These are phyloP conservation scores for Sarcophaga caerulescens DNA, from an alignment of 2,888 invertebrate genomes.

Conservation along the genomic window DNA sequence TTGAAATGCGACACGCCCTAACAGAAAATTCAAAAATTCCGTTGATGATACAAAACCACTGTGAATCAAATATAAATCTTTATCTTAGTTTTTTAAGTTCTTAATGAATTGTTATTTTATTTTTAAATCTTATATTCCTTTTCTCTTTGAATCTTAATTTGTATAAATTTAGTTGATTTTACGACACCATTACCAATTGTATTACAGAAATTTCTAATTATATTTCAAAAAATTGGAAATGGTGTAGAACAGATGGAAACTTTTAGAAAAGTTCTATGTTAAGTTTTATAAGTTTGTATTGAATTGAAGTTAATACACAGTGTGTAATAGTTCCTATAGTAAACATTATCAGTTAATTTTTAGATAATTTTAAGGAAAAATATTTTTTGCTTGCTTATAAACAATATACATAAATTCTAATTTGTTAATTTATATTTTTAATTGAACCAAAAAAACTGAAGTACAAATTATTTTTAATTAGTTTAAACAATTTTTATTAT, in stretches of 20 bases:
- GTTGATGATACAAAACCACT: too few relatives aligned
- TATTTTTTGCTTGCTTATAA: conserved; percentile 2
- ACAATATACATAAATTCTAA: background rate
- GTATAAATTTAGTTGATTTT: conserved; percentile 11
- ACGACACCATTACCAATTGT: conserved; percentile 5
- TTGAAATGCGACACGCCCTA: background rate
- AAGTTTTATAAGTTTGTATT: conserved; percentile 11
- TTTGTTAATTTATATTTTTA: conserved; percentile 3
- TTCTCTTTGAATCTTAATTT: too few relatives aligned
- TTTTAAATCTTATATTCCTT: too few relatives aligned
- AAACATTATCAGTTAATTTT: conserved; percentile 15
- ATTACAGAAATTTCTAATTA: background rate
- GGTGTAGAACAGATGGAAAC: too few relatives aligned
- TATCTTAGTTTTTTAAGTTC: too few relatives aligned
- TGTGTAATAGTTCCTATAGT: background rate
- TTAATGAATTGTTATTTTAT: too few relatives aligned
- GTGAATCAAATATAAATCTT: too few relatives aligned
- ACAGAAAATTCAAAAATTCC: too few relatives aligned
- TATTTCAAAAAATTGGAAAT: too few relatives aligned
- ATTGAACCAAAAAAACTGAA: conserved; percentile 2
- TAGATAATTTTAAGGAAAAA: conserved; percentile 7
- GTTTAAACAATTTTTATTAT: conserved; percentile 5
- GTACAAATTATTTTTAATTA: conserved; percentile 12
- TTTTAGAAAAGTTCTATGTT: conserved; percentile 16
- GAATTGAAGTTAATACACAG: background rate